phyloP scores from a whole-genome alignment of 2,888 invertebrate species.

The Eremobia ochroleuca region DNA sequence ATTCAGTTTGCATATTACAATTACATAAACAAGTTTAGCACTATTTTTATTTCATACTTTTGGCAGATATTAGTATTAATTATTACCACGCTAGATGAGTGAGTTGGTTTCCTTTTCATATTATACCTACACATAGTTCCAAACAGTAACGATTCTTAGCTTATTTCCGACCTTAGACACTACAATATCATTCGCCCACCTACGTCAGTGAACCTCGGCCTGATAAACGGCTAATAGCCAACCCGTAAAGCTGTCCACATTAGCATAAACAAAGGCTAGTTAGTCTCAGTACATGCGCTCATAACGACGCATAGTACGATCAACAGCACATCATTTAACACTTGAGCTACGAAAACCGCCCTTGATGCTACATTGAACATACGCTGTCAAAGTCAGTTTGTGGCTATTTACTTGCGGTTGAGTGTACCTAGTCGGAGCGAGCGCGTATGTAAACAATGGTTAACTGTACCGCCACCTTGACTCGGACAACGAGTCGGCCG shows the following conservation, averaged over 20 bases:
- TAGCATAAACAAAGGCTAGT: conserved; percentile 52
- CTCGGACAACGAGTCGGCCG: conserved; percentile 64
- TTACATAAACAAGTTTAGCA: background rate
- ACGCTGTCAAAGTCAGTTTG: background rate
- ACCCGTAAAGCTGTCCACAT: conserved; percentile 53
- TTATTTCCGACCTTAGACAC: conserved; percentile 8
- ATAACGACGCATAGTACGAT: conserved; percentile 36
- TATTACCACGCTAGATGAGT: background rate
- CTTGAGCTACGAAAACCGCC: background rate
- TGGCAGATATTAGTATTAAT: background rate
- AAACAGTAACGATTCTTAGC: background rate
- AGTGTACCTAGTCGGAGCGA: conserved; percentile 37
- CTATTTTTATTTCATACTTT: background rate
- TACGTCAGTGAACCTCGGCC: conserved; percentile 5
- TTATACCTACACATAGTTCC: background rate
- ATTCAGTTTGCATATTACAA: background rate
- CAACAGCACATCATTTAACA: background rate
- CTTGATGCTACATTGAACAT: background rate
- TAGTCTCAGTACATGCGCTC: conserved; percentile 29
- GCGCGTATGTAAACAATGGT: conserved; percentile 73
- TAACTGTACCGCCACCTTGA: conserved; percentile 75
- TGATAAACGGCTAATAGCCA: conserved; percentile 32
- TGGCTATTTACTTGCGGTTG: background rate
- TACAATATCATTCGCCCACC: background rate
- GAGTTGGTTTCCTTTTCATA: background rate